These are phyloP conservation scores for Marronus borbonicus DNA, from an alignment of 2,888 invertebrate species.

Conservation along the genomic window DNA sequence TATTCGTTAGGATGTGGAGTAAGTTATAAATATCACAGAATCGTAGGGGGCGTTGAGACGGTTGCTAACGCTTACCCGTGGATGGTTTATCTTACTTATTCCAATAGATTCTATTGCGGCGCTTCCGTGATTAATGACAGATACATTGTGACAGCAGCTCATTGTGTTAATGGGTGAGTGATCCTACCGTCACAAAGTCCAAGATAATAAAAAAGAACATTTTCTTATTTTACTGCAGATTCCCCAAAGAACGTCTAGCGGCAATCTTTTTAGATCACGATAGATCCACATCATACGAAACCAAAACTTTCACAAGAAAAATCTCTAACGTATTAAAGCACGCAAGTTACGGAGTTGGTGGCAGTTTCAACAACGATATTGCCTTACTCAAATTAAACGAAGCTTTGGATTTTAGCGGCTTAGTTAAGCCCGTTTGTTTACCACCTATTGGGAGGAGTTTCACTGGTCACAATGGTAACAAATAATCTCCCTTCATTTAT, in stretches of 20 bases:
- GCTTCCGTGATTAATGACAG: conserved; percentile 82
- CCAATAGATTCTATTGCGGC: conserved; percentile 82
- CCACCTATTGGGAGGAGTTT: conserved; percentile 76
- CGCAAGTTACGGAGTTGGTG: conserved; percentile 79
- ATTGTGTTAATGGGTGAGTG: conserved; percentile 82
- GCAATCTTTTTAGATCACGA: conserved; percentile 84
- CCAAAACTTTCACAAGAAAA: conserved; percentile 74
- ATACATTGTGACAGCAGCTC: conserved; percentile 84
- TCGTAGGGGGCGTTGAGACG: conserved; percentile 86
- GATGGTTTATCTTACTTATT: conserved; percentile 80
- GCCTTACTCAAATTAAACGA: conserved; percentile 81
- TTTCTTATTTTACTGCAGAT: conserved; percentile 68
- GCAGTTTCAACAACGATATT: conserved; percentile 88
- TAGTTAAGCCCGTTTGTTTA: conserved; percentile 85
- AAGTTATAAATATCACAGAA: conserved; percentile 79
- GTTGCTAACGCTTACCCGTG: conserved; percentile 83
- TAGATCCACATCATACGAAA: conserved; percentile 74
- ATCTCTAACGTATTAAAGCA: conserved; percentile 77
- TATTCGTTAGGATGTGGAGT: conserved; percentile 78
- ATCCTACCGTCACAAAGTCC: too few relatives aligned
- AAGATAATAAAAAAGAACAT: too few relatives aligned
- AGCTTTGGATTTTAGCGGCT: conserved; percentile 73
- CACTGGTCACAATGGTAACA: conserved; percentile 70
- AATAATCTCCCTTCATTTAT: not conserved
- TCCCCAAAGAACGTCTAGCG: conserved; percentile 74